A percentile compares a stretch with the other conserved stretches of the same genome.
Evolutionary conservation across 2,888 invertebrate species (phyloP).

Genomic region (Diaprepes abbreviatus): DNA sequence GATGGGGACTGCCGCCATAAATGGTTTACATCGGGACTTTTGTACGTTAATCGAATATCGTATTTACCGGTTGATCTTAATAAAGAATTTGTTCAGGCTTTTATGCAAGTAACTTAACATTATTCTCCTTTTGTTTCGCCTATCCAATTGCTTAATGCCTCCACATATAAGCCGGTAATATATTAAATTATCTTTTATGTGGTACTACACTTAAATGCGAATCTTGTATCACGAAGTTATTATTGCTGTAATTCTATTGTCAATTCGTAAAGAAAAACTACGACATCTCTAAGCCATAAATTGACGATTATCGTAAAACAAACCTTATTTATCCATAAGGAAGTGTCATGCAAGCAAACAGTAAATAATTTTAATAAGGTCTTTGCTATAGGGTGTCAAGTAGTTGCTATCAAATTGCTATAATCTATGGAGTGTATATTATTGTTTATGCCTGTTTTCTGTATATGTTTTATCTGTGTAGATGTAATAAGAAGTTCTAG

Average conservation of each 20-base stretch:
- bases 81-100: too few relatives aligned
- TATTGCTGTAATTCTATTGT: slow-evolving; percentile 12
- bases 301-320: slow-evolving; percentile 48
- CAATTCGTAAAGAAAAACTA: slow-evolving; percentile 38
- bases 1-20: too few relatives aligned
- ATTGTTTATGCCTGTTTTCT: not conserved
- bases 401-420: slow-evolving; percentile 13
- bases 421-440: not conserved
- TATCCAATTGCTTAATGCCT: too few relatives aligned
- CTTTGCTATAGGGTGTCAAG: slow-evolving; percentile 3
- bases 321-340: slow-evolving; percentile 47
- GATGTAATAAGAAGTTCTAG: not conserved
- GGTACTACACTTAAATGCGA: not conserved
- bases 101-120: too few relatives aligned
- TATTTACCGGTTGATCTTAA: too few relatives aligned
- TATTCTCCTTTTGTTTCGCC: too few relatives aligned
- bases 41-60: too few relatives aligned
- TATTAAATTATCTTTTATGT: not conserved
- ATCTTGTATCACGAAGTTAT: not conserved
- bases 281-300: slow-evolving; percentile 45
- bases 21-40: too few relatives aligned
- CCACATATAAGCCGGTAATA: not conserved
- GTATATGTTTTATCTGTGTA: not conserved
- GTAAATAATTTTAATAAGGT: slow-evolving; percentile 50
- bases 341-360: slow-evolving; percentile 35